phyloP scores from a whole-genome alignment of 2,888 invertebrate genomes.

The Drosophila percnosoma region DNA sequence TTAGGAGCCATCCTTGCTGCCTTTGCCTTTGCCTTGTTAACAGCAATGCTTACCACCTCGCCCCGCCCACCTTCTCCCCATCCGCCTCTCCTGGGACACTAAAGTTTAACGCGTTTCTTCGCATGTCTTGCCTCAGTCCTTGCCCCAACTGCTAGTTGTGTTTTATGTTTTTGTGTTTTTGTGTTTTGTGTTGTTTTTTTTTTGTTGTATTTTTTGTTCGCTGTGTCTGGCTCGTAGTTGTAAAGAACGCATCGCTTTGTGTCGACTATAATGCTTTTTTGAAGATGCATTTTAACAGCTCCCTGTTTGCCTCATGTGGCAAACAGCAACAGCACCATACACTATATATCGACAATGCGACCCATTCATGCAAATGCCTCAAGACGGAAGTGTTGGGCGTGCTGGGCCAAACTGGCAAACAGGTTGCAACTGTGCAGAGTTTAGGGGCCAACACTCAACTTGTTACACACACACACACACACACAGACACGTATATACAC shows the following conservation, averaged over 20 bases:
- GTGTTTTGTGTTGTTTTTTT: constrained; percentile 4
- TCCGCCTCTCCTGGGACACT: not conserved
- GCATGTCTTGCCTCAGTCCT: constrained; percentile 12
- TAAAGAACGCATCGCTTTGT: constrained; percentile 73
- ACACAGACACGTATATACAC: not conserved
- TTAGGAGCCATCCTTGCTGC: constrained; percentile 24
- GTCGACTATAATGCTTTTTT: constrained; percentile 71
- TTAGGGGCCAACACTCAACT: constrained; percentile 34
- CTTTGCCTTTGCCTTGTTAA: constrained; percentile 63
- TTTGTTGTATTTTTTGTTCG: constrained; percentile 10
- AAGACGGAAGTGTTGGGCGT: constrained; percentile 50
- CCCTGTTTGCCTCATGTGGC: constrained; percentile 39
- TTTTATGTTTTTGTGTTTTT: constrained; percentile 25
- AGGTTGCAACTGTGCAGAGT: constrained; percentile 46
- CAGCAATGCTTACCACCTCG: constrained; percentile 54
- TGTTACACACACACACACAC: constrained; percentile 17
- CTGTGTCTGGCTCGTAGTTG: constrained; percentile 26
- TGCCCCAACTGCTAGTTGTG: constrained; percentile 16
- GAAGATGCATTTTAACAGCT: constrained; percentile 71
- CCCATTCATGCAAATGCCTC: constrained; percentile 50
- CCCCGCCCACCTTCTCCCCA: not conserved
- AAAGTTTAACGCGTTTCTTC: constrained; percentile 56
- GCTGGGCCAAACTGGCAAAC: constrained; percentile 37
- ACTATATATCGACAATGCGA: constrained; percentile 39
- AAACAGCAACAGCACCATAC: constrained; percentile 11